Evolutionary conservation across 2,113 vertebrate species (phyloP), one percentile per base, ranked within the genome.

Genomic region (Hucho hucho): DNA sequence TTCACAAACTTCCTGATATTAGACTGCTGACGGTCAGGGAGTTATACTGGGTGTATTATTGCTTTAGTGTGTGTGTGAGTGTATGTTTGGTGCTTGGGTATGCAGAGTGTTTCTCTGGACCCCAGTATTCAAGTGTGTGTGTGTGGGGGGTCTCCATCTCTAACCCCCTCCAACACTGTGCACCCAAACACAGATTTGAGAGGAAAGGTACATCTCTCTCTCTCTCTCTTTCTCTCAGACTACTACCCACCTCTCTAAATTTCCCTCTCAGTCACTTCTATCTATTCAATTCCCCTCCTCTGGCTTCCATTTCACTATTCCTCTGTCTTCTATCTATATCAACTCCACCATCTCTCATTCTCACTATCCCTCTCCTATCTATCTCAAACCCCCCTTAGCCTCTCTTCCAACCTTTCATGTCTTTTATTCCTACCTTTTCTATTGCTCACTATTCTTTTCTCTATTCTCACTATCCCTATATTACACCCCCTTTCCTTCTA

Each of bases 271-370:
- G 67, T 13, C 61, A 65, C 82, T 74, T 75, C 73, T 79, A 69
- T 46, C 65, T 84, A 89, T 84, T 86, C 83, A 73, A 75, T 79
- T 85, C 73, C 86, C 66, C 69, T 80, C 78, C 79, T 79, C 69
- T 73, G 32, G 59, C 78, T 81, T 37, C 68, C 75, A 79, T 86
- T 82, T 86, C 76, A 28, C 72, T 73, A 5, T 79, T 68, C 75
- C 82, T 87, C 84, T 74, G 87, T 86, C 77, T 5, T 76, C 70
- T 69, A 81, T 86, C 87, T 85, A 82, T 87, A 85, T 75, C 20
- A 16, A 20, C 7, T 11, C 6, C n/a, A 43, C 37, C 7, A 7
- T 68, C 20, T 12, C 29, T 43, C 32, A 43, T 43, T 43, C 7
- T 68, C 66, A 43, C 37, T 68, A 4, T 22, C 65, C 20, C 20